Percentiles rank a stretch among this genome's conserved stretches.
Evolutionary conservation across 2,888 invertebrate species (phyloP).

Genomic region (Drosophila merina): DNA sequence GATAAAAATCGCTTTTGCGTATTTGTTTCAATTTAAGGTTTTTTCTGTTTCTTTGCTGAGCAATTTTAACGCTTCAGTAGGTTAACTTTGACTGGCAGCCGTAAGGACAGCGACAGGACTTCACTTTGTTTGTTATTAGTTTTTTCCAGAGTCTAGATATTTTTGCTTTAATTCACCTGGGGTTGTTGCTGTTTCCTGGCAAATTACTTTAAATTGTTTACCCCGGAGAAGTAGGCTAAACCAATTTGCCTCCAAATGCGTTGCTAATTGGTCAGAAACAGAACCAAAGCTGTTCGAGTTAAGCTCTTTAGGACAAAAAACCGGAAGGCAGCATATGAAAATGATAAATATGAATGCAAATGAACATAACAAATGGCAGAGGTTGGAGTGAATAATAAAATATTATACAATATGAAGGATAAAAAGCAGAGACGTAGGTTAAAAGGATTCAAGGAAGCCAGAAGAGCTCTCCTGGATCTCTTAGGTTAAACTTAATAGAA

Average conservation of each 20-base stretch:
- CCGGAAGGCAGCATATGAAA: conserved; percentile 62
- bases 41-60: conserved; percentile 44
- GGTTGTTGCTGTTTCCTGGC: conserved; percentile 33
- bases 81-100: conserved; percentile 76
- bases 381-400: conserved; percentile 4
- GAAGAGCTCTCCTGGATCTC: background rate
- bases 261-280: conserved; percentile 62
- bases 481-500: no score
- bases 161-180: conserved; percentile 62
- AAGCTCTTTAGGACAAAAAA: conserved; percentile 56
- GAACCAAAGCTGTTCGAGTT: conserved; percentile 36
- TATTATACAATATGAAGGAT: conserved; percentile 1
- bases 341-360: conserved; percentile 69
- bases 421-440: conserved; percentile 34
- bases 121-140: conserved; percentile 61
- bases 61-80: conserved; percentile 82
- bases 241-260: conserved; percentile 64
- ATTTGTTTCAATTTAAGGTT: conserved; percentile 74
- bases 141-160: conserved; percentile 45
- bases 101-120: conserved; percentile 43
- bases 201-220: conserved; percentile 26
- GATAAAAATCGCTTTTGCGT: conserved; percentile 71
- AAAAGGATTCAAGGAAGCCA: no score
- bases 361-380: conserved; percentile 1
- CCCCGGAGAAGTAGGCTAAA: conserved; percentile 56